Percentiles rank a stretch among this genome's conserved stretches.
Evolutionary conservation across 2,113 vertebrate genomes (phyloP).

Genomic region (Nothobranchius furzeri): DNA sequence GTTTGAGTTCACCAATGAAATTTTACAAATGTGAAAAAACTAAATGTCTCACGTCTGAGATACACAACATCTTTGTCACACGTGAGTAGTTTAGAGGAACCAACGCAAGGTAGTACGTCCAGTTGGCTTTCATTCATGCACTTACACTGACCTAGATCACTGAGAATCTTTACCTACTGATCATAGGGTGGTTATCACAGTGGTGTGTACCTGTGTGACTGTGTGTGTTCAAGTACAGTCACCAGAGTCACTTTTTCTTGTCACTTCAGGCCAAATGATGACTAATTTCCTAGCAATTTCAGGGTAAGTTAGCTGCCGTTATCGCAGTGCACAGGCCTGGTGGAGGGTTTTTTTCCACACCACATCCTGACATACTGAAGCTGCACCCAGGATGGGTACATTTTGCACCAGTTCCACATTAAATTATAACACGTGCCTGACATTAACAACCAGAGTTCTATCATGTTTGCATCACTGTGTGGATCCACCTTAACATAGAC

Average conservation of each 20-base stretch:
- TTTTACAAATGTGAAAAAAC: not conserved
- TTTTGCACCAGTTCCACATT: slow-evolving; percentile 11
- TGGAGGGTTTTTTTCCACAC: slow-evolving; percentile 11
- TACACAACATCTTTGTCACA: not conserved
- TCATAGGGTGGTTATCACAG: not conserved
- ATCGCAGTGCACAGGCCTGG: slow-evolving; percentile 26
- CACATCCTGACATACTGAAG: slow-evolving; percentile 19
- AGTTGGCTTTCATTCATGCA: not conserved
- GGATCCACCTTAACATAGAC: not conserved
- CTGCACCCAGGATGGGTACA: slow-evolving; percentile 2
- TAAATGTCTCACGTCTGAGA: not conserved
- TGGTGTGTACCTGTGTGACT: slow-evolving; percentile 7
- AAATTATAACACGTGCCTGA: slow-evolving; percentile 5
- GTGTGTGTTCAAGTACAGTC: slow-evolving; percentile 8
- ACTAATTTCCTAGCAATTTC: slow-evolving; percentile 46
- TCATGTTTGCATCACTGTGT: not conserved
- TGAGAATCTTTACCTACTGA: not conserved
- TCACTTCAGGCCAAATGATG: slow-evolving; percentile 21
- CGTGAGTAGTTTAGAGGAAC: not conserved
- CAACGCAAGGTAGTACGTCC: too few species aligned
- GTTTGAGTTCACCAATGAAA: not conserved
- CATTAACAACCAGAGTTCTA: slow-evolving; percentile 15
- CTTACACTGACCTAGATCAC: not conserved
- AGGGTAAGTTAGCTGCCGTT: slow-evolving; percentile 36
- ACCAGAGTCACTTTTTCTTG: slow-evolving; percentile 21